Evolutionary conservation across 2,113 vertebrate species (phyloP).

Genomic region (Synodontis membranacea): DNA sequence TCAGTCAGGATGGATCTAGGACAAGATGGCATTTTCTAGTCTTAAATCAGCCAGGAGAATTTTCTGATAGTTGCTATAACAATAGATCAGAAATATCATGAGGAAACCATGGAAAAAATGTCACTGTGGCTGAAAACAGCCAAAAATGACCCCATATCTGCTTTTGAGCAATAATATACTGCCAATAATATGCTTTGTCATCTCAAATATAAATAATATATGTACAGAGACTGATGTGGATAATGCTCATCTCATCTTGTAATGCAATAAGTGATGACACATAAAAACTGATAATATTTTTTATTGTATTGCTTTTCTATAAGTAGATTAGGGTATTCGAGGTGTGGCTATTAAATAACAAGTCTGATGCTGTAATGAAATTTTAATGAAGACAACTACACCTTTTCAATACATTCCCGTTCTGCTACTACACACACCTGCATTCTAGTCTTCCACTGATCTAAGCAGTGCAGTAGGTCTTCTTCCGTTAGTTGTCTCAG

Average conservation of each 20-base stretch:
- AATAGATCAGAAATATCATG: background rate
- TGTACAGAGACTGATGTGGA: background rate
- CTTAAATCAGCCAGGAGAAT: background rate
- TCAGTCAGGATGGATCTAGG: constrained; percentile 34
- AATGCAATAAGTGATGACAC: background rate
- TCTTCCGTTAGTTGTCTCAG: too few relatives aligned
- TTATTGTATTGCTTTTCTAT: background rate
- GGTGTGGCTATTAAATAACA: too few relatives aligned
- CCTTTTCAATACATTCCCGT: too few relatives aligned
- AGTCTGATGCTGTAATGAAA: too few relatives aligned
- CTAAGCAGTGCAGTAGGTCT: too few relatives aligned
- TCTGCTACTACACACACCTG: too few relatives aligned
- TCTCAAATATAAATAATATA: background rate
- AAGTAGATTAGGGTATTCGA: background rate
- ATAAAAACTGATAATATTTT: background rate
- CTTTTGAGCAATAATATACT: background rate
- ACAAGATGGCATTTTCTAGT: constrained; percentile 28
- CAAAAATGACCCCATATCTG: background rate
- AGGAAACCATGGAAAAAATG: background rate
- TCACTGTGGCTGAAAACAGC: background rate
- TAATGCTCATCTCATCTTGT: background rate
- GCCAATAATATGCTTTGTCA: background rate
- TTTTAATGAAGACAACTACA: too few relatives aligned
- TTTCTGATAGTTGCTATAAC: constrained; percentile 9
- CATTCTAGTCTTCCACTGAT: too few relatives aligned